A percentile compares a stretch with the other conserved stretches of the same genome.
Conservation (phyloP, 2,113 vertebrate species). For the Sinocyclocheilus rhinocerous region DNA sequence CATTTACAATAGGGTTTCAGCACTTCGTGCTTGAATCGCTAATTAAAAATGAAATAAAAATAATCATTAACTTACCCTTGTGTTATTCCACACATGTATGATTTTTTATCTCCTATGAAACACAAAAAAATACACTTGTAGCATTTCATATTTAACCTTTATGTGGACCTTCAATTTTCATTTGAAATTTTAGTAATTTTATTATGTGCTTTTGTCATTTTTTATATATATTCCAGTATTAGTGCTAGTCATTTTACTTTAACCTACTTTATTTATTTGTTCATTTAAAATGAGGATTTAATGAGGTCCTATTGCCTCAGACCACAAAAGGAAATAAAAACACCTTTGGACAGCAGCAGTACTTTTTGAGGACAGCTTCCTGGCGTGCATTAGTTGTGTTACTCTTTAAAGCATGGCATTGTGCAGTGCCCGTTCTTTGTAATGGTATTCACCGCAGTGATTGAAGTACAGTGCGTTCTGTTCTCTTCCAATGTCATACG, state of each 20-base stretch:
- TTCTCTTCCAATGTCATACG: conserved; percentile 12
- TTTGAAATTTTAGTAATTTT: background rate
- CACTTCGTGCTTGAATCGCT: too few relatives aligned
- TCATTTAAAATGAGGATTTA: conserved; percentile 60
- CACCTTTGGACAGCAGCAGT: conserved; percentile 57
- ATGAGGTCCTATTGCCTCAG: conserved; percentile 64
- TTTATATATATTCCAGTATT: too few relatives aligned
- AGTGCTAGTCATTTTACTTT: background rate
- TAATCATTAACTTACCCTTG: too few relatives aligned
- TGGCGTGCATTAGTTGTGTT: background rate
- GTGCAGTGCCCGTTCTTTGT: background rate
- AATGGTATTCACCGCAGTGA: background rate
- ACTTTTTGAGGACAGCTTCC: conserved; percentile 2
- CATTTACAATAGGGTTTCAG: too few relatives aligned
- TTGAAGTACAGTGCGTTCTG: conserved; percentile 36
- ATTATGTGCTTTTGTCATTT: background rate
- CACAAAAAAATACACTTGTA: too few relatives aligned
- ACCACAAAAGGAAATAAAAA: conserved; percentile 57
- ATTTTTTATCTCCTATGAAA: too few relatives aligned
- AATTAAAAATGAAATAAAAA: too few relatives aligned
- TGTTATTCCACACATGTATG: too few relatives aligned
- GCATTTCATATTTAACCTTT: background rate
- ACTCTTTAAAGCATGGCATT: conserved; percentile 8
- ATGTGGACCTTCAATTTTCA: background rate
- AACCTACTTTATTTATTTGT: background rate